phyloP scores from a whole-genome alignment of 2,888 invertebrate species.

The Tetropium fuscum region DNA sequence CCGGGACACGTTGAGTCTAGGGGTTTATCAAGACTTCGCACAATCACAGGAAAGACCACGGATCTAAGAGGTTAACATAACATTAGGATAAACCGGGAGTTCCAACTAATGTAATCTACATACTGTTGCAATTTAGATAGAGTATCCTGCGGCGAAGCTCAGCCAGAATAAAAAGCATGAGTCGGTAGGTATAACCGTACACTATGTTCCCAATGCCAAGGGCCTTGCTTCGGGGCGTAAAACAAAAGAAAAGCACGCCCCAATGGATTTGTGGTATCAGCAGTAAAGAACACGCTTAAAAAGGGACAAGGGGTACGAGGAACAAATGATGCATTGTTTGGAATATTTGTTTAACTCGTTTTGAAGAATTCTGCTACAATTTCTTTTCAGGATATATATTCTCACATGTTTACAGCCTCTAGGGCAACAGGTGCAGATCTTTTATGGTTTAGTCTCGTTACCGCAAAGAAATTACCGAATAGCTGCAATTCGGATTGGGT shows the following conservation, averaged over 20 bases:
- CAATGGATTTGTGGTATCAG: constrained; percentile 16
- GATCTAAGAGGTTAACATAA: too few relatives aligned
- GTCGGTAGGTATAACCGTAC: not conserved
- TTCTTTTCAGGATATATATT: not conserved
- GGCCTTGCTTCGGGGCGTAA: constrained; percentile 11
- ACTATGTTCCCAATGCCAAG: constrained; percentile 4
- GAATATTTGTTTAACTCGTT: constrained; percentile 19
- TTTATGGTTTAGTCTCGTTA: constrained; percentile 1
- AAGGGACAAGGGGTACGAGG: constrained; percentile 13
- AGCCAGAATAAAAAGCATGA: constrained; percentile 8
- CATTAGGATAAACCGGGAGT: too few relatives aligned
- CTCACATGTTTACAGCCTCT: constrained; percentile 41
- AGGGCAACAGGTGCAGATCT: constrained; percentile 43
- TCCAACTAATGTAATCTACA: too few relatives aligned
- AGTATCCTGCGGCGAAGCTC: constrained; percentile 15
- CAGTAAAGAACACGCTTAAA: constrained; percentile 16
- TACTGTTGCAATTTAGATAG: too few relatives aligned
- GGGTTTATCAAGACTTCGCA: too few relatives aligned
- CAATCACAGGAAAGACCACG: too few relatives aligned
- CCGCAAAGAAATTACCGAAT: not conserved
- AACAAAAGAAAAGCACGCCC: constrained; percentile 21
- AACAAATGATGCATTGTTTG: constrained; percentile 23
- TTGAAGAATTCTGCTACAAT: constrained; percentile 22
- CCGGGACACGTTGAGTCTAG: too few relatives aligned
- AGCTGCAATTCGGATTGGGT: too few relatives aligned